phyloP scores from a whole-genome alignment of 2,113 vertebrate genomes.

The Brachirus orientalis region DNA sequence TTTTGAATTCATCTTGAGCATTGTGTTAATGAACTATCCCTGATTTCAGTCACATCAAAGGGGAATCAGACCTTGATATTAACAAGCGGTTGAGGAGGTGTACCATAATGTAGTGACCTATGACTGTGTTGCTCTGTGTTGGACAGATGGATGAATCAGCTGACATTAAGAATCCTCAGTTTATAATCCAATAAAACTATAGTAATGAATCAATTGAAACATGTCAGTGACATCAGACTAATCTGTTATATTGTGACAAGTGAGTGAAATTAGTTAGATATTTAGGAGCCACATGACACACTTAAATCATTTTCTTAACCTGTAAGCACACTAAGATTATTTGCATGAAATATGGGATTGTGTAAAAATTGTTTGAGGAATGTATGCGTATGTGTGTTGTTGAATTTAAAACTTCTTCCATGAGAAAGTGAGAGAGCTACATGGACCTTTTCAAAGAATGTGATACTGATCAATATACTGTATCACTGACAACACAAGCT shows the following conservation, averaged over 20 bases:
- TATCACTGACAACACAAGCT: not conserved
- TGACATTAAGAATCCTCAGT: not conserved
- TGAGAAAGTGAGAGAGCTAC: not conserved
- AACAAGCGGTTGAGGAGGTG: no score
- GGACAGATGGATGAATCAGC: not conserved
- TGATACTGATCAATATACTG: not conserved
- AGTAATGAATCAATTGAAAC: no score
- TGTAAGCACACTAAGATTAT: not conserved
- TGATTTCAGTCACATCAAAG: no score
- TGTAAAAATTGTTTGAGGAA: not conserved
- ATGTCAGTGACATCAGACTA: no score
- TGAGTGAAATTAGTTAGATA: no score
- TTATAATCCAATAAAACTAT: not conserved
- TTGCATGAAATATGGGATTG: constrained; percentile 1
- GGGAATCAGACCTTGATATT: no score
- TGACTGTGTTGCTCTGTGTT: not conserved
- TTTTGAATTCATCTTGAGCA: no score
- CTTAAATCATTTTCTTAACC: not conserved
- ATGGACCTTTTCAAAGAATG: constrained; percentile 4
- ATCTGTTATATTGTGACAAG: no score
- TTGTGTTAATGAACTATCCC: no score
- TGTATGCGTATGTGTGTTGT: not conserved
- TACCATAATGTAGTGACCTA: no score
- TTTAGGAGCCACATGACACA: not conserved
- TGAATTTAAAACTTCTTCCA: constrained; percentile 12